phyloP scores from a whole-genome alignment of 2,888 invertebrate genomes.

The Pocota personata region DNA sequence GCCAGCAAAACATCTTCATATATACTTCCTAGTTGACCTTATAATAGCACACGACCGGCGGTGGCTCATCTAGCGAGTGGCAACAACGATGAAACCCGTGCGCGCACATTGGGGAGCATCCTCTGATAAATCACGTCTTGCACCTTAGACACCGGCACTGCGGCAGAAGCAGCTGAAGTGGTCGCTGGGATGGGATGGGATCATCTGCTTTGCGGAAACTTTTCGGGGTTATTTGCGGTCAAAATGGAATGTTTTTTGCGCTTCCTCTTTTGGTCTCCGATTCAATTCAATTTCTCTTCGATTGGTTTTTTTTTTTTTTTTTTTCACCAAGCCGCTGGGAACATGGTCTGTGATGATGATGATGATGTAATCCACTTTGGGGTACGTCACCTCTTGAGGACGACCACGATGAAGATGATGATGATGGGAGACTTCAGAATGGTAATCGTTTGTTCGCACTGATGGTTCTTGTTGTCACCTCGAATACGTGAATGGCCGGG shows the following conservation, averaged over 20 bases:
- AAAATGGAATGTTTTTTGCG: conserved; percentile 48
- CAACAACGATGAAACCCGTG: conserved; percentile 17
- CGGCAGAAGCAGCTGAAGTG: conserved; percentile 33
- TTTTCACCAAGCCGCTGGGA: too few relatives aligned
- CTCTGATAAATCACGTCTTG: conserved; percentile 72
- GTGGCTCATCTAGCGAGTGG: conserved; percentile 37
- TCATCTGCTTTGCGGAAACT: conserved; percentile 64
- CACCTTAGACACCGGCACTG: conserved; percentile 60
- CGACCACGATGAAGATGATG: not conserved
- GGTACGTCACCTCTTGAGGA: conserved; percentile 29
- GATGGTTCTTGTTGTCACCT: conserved; percentile 30
- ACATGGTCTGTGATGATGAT: not conserved
- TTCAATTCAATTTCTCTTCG: conserved; percentile 55
- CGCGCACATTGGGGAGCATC: conserved; percentile 57
- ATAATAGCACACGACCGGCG: conserved; percentile 66
- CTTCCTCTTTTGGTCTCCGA: conserved; percentile 39
- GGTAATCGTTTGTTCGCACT: conserved; percentile 17
- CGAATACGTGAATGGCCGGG: conserved; percentile 20
- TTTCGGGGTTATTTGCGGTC: conserved; percentile 61
- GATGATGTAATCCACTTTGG: conserved; percentile 48
- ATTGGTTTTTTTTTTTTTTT: conserved; percentile 27
- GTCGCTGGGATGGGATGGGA: conserved; percentile 30
- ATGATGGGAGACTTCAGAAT: conserved; percentile 22
- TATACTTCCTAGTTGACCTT: conserved; percentile 70
- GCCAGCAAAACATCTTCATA: conserved; percentile 39